These are phyloP conservation scores for Zoanthus gigantus DNA, from an alignment of 92 coral and sea anemone species.

Conservation along the genomic window DNA sequence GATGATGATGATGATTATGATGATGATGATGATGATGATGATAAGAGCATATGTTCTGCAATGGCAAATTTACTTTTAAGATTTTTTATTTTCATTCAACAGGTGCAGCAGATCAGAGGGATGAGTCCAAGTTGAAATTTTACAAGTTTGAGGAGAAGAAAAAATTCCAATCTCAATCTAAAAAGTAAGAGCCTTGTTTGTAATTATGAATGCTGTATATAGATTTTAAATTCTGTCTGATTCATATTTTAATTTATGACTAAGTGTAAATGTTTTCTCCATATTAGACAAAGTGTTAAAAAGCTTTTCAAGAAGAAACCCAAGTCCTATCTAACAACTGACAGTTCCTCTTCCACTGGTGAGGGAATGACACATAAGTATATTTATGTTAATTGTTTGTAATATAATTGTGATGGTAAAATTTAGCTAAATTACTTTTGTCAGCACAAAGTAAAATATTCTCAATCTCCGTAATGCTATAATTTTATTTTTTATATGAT, in stretches of 20 bases:
- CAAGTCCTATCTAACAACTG: conserved; percentile 47
- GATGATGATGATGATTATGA: too few species aligned
- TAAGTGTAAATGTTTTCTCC: too few species aligned
- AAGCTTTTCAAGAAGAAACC: conserved; percentile 90
- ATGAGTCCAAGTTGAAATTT: conserved; percentile 81
- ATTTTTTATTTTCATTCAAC: not conserved
- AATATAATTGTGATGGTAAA: too few species aligned
- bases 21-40: not conserved
- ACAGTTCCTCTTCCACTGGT: conserved; percentile 57
- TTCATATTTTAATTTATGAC: too few species aligned
- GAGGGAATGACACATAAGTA: conserved; percentile 53
- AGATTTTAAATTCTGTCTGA: not conserved
- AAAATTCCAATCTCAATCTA: conserved; percentile 88
- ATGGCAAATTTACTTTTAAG: not conserved
- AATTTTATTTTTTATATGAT: not conserved
- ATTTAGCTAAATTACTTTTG: too few species aligned
- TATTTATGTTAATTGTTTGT: too few species aligned
- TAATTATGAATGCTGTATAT: not conserved
- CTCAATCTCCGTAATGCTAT: too few species aligned
- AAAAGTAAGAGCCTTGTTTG: conserved; percentile 71
- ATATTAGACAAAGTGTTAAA: conserved; percentile 89
- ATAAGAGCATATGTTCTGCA: not conserved
- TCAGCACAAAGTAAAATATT: too few species aligned
- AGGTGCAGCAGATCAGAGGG: conserved; percentile 82
- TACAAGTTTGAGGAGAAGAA: conserved; percentile 97